A percentile compares a stretch with the other conserved stretches of the same genome.
Evolutionary conservation across 1,140 invertebrate genomes (phyloP).

Genomic region (Bombus difficillimus): DNA sequence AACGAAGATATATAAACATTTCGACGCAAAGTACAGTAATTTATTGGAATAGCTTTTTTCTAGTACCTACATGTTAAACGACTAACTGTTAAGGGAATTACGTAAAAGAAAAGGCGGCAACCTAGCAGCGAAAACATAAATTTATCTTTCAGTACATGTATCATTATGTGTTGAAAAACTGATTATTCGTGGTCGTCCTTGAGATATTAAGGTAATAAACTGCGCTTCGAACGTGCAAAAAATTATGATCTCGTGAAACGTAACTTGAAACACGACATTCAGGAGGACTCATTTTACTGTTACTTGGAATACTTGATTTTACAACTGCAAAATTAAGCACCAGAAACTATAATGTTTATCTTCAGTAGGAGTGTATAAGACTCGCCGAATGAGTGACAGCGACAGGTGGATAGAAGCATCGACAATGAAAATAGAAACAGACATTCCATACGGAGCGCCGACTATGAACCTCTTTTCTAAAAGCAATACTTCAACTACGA

Average conservation of each 20-base stretch:
- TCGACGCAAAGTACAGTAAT: background rate
- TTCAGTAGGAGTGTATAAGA: conserved; percentile 39
- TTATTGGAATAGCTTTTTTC: background rate
- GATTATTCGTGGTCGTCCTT: conserved; percentile 3
- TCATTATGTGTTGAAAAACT: background rate
- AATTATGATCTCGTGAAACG: background rate
- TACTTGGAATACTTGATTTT: conserved; percentile 1
- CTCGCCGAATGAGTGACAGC: conserved; percentile 71
- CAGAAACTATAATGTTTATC: conserved; percentile 6
- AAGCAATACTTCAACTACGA: background rate
- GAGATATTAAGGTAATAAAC: conserved; percentile 7
- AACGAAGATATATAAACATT: background rate
- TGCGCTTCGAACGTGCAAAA: background rate
- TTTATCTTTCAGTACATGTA: conserved; percentile 3
- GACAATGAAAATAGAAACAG: conserved; percentile 75
- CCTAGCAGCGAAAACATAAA: conserved; percentile 15
- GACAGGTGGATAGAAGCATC: conserved; percentile 76
- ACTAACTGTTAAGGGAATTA: background rate
- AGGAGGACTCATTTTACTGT: background rate
- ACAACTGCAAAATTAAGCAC: conserved; percentile 47
- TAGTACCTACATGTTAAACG: background rate
- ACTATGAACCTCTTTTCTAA: background rate
- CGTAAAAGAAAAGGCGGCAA: background rate
- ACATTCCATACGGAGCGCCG: conserved; percentile 35
- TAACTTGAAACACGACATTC: background rate